A percentile compares a stretch with the other conserved stretches of the same genome.
phyloP scores from a whole-genome alignment of 2,888 invertebrate species.

The Cheilosia pagana region DNA sequence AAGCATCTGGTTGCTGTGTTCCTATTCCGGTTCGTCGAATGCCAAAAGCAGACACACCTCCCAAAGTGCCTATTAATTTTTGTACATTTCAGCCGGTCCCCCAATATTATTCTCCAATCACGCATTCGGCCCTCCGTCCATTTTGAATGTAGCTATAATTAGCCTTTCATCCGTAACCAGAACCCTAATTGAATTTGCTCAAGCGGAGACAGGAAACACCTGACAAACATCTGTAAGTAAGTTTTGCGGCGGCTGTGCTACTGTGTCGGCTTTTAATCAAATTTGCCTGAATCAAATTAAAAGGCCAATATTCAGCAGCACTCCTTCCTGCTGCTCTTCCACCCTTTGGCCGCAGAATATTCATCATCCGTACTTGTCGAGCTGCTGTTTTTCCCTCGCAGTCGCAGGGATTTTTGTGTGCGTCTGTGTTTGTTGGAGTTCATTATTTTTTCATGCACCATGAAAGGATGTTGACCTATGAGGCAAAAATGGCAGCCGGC shows the following conservation, averaged over 20 bases:
- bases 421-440: conserved; percentile 42
- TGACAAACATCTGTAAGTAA: conserved; percentile 65
- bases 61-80: too few relatives aligned
- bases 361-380: conserved; percentile 34
- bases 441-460: conserved; percentile 59
- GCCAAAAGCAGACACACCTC: too few relatives aligned
- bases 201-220: conserved; percentile 60
- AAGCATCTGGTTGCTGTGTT: too few relatives aligned
- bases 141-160: conserved; percentile 45
- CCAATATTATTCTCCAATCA: conserved; percentile 14
- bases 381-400: conserved; percentile 2
- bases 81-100: too few relatives aligned
- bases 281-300: conserved; percentile 72
- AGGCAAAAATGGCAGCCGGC: neutral
- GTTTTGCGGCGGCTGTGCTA: conserved; percentile 45
- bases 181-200: conserved; percentile 62
- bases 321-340: neutral
- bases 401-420: neutral
- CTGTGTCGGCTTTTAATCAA: conserved; percentile 69
- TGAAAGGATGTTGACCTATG: conserved; percentile 61
- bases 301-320: conserved; percentile 55
- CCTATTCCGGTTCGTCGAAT: too few relatives aligned
- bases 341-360: conserved; percentile 19
- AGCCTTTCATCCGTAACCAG: conserved; percentile 34
- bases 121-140: conserved; percentile 13